These are phyloP conservation scores for Mico argentatus DNA, from an alignment of 2,797 vertebrate species.

Conservation along the genomic window DNA sequence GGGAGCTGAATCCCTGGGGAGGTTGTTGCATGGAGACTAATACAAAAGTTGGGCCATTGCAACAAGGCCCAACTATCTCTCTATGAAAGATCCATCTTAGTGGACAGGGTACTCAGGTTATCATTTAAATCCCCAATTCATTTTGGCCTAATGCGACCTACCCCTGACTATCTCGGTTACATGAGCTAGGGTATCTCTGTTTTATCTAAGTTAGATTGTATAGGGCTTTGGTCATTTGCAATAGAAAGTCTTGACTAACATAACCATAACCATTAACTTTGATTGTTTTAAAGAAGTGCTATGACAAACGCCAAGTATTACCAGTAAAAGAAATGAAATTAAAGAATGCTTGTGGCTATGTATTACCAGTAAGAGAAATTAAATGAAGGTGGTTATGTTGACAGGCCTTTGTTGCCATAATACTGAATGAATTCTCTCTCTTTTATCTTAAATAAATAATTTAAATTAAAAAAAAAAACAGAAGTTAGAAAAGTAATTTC, in stretches of 20 bases:
- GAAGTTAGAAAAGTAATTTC: constrained; percentile 13
- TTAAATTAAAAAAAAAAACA: background rate
- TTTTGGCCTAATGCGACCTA: background rate
- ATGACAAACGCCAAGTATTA: constrained; percentile 5
- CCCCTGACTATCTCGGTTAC: background rate
- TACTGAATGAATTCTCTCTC: background rate
- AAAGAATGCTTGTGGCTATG: background rate
- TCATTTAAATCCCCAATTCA: background rate
- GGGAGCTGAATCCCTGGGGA: background rate
- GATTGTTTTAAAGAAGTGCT: background rate
- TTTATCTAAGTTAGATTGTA: background rate
- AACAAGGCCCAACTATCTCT: background rate
- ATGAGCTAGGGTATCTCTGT: background rate
- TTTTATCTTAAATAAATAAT: constrained; percentile 35
- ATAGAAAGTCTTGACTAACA: background rate
- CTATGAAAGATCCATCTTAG: too few relatives aligned
- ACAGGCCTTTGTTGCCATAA: background rate
- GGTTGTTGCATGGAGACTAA: background rate
- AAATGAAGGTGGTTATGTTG: background rate
- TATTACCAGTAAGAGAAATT: background rate
- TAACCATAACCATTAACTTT: background rate
- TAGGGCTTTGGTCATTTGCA: background rate
- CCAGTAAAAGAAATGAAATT: constrained; percentile 2
- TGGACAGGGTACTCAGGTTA: background rate
- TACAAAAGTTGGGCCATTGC: background rate